phyloP scores from a whole-genome alignment of 2,888 invertebrate genomes.

The Parnassius smintheus region DNA sequence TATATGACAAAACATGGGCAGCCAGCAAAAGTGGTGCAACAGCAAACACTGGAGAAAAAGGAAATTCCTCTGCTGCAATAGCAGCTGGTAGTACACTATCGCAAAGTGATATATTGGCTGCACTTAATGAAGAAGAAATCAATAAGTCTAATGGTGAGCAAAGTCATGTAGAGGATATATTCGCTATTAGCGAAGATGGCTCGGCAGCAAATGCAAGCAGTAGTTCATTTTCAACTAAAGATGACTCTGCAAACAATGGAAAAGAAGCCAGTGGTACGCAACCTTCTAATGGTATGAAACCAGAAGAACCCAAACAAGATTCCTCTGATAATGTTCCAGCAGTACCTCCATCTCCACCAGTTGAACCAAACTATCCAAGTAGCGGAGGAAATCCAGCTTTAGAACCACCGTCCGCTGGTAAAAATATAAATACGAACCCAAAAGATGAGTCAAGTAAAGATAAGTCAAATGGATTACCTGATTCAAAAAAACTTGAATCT shows the following conservation, averaged over 20 bases:
- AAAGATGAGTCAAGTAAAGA: not conserved
- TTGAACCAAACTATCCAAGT: not conserved
- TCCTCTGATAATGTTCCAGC: not conserved
- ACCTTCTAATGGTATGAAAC: not conserved
- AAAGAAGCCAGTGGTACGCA: not conserved
- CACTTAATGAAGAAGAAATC: slow-evolving; percentile 28
- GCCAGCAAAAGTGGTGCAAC: slow-evolving; percentile 30
- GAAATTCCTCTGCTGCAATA: slow-evolving; percentile 26
- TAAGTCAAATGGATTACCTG: not conserved
- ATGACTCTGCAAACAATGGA: slow-evolving; percentile 4
- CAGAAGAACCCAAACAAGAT: not conserved
- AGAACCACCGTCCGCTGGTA: not conserved
- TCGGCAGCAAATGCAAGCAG: slow-evolving; percentile 29
- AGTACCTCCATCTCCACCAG: not conserved
- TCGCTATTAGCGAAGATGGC: slow-evolving; percentile 28
- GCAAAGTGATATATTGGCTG: slow-evolving; percentile 32
- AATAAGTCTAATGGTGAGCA: slow-evolving; percentile 21
- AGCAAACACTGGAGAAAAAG: slow-evolving; percentile 20
- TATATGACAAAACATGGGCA: slow-evolving; percentile 33
- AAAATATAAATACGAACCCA: not conserved
- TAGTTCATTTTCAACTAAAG: slow-evolving; percentile 27
- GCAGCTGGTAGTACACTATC: slow-evolving; percentile 32
- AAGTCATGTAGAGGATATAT: slow-evolving; percentile 32
- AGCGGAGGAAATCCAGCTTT: not conserved
- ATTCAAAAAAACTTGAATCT: not conserved